Percentiles rank a stretch among this genome's conserved stretches.
Conservation (phyloP, 2,797 vertebrate genomes). For the Acrossocheilus fasciatus region DNA sequence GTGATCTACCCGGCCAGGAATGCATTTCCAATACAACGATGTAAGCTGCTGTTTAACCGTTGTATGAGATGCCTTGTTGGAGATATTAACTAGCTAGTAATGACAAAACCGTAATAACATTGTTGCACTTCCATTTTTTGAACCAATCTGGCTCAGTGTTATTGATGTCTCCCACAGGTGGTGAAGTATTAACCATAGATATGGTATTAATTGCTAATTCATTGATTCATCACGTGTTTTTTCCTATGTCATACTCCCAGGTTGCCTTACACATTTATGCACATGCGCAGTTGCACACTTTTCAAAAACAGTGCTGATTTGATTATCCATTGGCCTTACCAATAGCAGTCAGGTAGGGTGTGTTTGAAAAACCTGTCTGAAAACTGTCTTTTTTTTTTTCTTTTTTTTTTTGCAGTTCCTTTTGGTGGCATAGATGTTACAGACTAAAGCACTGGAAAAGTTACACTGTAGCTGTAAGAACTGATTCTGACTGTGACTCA, state of each 20-base stretch:
- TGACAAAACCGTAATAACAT: neutral
- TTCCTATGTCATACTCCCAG: neutral
- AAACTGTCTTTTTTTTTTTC: neutral
- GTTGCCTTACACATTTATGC: neutral
- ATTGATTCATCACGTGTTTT: neutral
- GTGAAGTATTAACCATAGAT: neutral
- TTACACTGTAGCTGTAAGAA: neutral
- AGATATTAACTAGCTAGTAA: neutral
- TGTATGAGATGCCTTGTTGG: neutral
- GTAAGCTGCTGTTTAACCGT: neutral
- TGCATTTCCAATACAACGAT: neutral
- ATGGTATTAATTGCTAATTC: neutral
- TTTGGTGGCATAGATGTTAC: neutral
- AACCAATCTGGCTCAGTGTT: neutral
- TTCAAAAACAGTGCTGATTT: neutral
- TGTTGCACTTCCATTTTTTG: neutral
- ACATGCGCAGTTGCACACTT: neutral
- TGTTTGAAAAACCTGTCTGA: slow-evolving; percentile 17
- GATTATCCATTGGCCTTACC: neutral
- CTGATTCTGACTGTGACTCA: neutral
- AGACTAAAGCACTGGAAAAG: neutral
- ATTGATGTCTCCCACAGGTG: neutral
- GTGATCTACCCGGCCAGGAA: neutral
- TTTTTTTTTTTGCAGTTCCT: neutral
- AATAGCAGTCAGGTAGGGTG: neutral